Conservation (phyloP, 2,797 vertebrate genomes). For the Oryzias sinensis region DNA sequence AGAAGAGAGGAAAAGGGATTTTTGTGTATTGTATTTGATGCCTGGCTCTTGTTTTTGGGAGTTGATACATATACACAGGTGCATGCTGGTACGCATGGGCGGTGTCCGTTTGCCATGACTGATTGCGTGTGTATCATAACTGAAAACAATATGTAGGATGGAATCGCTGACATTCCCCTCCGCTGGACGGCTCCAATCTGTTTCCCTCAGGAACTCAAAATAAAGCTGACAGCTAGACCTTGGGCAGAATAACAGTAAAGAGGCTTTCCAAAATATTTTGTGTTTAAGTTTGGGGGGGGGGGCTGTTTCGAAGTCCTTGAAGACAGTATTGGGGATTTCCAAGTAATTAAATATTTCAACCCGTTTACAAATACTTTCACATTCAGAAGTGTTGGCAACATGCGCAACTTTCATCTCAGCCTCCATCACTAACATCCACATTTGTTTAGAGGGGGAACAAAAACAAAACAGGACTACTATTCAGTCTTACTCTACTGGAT, state of each 20-base stretch:
- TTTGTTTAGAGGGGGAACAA: constrained; percentile 10
- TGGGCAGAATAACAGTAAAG: constrained; percentile 25
- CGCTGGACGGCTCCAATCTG: constrained; percentile 52
- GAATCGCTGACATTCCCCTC: constrained; percentile 65
- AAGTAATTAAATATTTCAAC: constrained; percentile 40
- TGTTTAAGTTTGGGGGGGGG: constrained; percentile 27
- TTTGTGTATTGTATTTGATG: constrained; percentile 25
- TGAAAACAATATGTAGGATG: constrained; percentile 68
- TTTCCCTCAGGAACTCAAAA: constrained; percentile 28
- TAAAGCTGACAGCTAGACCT: constrained; percentile 32
- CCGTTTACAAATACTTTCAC: constrained; percentile 47
- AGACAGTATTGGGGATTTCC: constrained; percentile 24
- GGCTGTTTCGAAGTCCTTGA: constrained; percentile 31
- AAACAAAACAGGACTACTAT: constrained; percentile 33
- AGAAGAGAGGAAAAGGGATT: constrained; percentile 25
- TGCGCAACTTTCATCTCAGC: constrained; percentile 44
- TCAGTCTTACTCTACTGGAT: constrained; percentile 33
- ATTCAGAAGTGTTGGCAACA: constrained; percentile 34
- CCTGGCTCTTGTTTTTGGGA: constrained; percentile 37
- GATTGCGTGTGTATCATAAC: constrained; percentile 76
- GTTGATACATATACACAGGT: constrained; percentile 65
- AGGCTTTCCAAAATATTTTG: constrained; percentile 21
- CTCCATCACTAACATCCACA: constrained; percentile 38
- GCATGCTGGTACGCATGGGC: constrained; percentile 39
- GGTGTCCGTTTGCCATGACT: constrained; percentile 54